These are phyloP conservation scores for Archilochus colubris DNA, from an alignment of 2,113 vertebrate genomes.

Conservation along the genomic window DNA sequence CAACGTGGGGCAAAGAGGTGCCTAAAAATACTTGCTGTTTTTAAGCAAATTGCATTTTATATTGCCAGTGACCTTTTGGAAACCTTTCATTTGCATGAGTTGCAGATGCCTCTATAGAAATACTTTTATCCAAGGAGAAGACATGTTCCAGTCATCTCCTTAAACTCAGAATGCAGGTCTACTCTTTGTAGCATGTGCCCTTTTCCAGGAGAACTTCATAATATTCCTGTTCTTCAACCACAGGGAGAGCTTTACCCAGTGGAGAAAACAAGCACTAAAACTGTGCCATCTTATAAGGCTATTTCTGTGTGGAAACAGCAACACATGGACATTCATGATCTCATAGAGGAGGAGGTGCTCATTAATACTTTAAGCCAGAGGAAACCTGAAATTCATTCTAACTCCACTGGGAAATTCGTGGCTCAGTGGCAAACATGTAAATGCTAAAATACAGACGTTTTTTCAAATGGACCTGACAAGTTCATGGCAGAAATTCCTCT, in stretches of 20 bases:
- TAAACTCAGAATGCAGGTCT: not conserved
- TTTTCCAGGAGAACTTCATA: not conserved
- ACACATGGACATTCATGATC: not conserved
- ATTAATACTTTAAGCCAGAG: not conserved
- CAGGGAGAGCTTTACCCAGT: not conserved
- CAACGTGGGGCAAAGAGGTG: conserved; percentile 9
- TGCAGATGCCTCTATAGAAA: conserved; percentile 2
- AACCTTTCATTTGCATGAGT: conserved; percentile 39
- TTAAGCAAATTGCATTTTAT: conserved; percentile 53
- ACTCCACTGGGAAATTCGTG: not conserved
- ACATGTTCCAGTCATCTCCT: not conserved
- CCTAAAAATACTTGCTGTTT: conserved; percentile 58
- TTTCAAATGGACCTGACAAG: not conserved
- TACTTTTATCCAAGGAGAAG: conserved; percentile 14
- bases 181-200: not conserved
- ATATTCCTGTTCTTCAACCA: not conserved
- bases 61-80: conserved; percentile 41
- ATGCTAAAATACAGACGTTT: not conserved
- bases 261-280: not conserved
- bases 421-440: not conserved
- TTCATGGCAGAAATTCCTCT: not conserved
- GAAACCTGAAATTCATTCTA: not conserved
- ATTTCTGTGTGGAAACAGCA: not conserved
- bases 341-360: not conserved
- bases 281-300: not conserved